Evolutionary conservation across 2,797 vertebrate species (phyloP), one percentile per base, ranked within the genome.

Genomic region (Cichlasoma orientale): DNA sequence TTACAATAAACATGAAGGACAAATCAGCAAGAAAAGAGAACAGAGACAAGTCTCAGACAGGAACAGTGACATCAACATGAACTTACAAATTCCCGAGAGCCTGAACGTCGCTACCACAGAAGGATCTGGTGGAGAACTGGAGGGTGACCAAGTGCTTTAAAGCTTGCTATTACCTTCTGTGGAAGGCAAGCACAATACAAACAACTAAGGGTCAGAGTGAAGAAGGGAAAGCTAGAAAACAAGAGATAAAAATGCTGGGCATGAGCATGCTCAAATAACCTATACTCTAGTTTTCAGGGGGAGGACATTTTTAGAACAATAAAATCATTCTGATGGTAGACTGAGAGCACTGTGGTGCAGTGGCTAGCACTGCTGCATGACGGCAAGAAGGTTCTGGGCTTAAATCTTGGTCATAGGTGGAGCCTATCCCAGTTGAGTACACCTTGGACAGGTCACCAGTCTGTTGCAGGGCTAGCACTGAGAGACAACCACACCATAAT

Each of bases 361-460:
- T 63, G 59, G 21, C 10, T 44, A 11, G 59, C 0, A 5, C 0
- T 27, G 11, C 19, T 58, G 18, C 18, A 3, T 12, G 18, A 58
- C 5, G n/a, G 56, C 56, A n/a, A 33, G 18, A 19, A 1, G 1
- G 29, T 33, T 0, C 0, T 44, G 18, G 3, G 23, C 3, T 19
- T 66, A 36, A 44, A 18, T 25, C 31, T 27, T 27, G 27, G 27
- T 27, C 27, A 27, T 4, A 27, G 29, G 5, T 31, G 5, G 5
- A 31, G 29, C 1, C 29, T 31, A 31, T 31, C 29, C 29, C 29
- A 31, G 5, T 6, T 31, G 29, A 6, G 29, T 31, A 31, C 29
- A 31, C 5, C 29, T 6, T 31, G 4, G 29, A 31, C 29, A 31
- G 29, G 29, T 31, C 29, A 31, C 29, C 29, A 31, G 29, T 31